Evolutionary conservation across 2,888 invertebrate genomes (phyloP).

Genomic region (Lasioglossum villosulum): DNA sequence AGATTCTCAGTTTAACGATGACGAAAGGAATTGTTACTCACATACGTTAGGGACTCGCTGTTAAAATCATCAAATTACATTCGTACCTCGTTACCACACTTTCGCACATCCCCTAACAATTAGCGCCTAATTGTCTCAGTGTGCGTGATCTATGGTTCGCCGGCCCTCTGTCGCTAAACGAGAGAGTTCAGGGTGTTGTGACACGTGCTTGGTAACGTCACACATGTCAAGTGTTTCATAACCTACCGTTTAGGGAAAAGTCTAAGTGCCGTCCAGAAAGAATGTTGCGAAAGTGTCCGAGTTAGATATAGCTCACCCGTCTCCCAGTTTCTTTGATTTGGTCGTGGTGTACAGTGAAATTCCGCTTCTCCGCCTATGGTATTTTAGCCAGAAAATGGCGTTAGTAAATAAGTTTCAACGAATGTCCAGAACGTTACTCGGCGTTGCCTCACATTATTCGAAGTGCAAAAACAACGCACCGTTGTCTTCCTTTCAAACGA

Average conservation of each 20-base stretch:
- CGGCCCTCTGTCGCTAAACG: neutral
- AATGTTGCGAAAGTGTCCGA: conserved; percentile 35
- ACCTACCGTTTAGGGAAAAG: conserved; percentile 20
- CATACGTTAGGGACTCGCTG: neutral
- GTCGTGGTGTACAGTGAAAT: neutral
- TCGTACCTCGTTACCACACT: neutral
- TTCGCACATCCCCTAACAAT: neutral
- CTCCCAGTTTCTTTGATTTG: neutral
- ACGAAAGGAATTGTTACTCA: neutral
- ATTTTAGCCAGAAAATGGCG: conserved; percentile 68
- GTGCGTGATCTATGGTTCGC: neutral
- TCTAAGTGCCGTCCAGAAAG: conserved; percentile 14
- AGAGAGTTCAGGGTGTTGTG: neutral
- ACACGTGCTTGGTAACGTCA: conserved; percentile 53
- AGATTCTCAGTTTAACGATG: neutral
- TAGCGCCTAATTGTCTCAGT: neutral
- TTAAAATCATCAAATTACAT: neutral
- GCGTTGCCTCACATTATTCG: conserved; percentile 36
- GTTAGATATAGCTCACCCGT: neutral
- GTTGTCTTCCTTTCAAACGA: conserved; percentile 20
- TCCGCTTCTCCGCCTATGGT: neutral
- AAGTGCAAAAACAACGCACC: conserved; percentile 32
- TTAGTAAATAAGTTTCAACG: conserved; percentile 68
- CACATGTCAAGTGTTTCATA: conserved; percentile 40
- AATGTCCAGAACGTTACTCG: conserved; percentile 57